Conservation (phyloP, 2,797 vertebrate species). For the Betta splendens region DNA sequence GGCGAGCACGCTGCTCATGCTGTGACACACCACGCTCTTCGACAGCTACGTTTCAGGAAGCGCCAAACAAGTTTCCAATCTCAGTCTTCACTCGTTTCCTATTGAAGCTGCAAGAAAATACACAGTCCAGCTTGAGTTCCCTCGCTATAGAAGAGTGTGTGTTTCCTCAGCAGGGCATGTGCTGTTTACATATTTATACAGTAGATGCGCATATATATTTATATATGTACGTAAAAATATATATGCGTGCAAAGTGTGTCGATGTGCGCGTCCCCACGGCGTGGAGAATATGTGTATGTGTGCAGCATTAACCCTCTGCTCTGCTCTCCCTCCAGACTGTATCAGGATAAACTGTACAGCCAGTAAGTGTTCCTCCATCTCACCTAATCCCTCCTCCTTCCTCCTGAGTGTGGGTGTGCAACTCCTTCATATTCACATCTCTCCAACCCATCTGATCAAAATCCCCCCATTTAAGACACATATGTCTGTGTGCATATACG, state of each 20-base stretch:
- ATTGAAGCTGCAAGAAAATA: constrained; percentile 31
- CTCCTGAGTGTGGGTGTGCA: constrained; percentile 38
- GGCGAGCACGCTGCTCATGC: constrained; percentile 49
- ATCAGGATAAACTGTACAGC: constrained; percentile 99
- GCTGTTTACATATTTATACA: constrained; percentile 34
- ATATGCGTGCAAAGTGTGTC: constrained; percentile 75
- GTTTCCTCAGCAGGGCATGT: constrained; percentile 60
- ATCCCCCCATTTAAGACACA: constrained; percentile 51
- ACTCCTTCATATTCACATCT: constrained; percentile 45
- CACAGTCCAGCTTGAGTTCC: constrained; percentile 26
- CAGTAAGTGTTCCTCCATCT: constrained; percentile 95
- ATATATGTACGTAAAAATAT: constrained; percentile 25
- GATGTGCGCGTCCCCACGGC: constrained; percentile 94
- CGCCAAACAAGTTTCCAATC: not conserved
- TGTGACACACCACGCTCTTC: constrained; percentile 49
- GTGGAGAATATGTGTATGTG: constrained; percentile 92
- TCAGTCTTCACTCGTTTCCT: not conserved
- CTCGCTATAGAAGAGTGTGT: constrained; percentile 47
- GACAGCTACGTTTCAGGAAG: constrained; percentile 8
- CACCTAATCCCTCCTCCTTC: constrained; percentile 67
- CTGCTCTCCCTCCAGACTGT: constrained; percentile 99
- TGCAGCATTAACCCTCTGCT: constrained; percentile 99
- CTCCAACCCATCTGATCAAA: constrained; percentile 47
- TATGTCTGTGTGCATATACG: constrained; percentile 43
- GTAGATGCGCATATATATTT: not conserved